Conservation (phyloP, 2,888 invertebrate genomes). For the Meteorus cinctellus region DNA sequence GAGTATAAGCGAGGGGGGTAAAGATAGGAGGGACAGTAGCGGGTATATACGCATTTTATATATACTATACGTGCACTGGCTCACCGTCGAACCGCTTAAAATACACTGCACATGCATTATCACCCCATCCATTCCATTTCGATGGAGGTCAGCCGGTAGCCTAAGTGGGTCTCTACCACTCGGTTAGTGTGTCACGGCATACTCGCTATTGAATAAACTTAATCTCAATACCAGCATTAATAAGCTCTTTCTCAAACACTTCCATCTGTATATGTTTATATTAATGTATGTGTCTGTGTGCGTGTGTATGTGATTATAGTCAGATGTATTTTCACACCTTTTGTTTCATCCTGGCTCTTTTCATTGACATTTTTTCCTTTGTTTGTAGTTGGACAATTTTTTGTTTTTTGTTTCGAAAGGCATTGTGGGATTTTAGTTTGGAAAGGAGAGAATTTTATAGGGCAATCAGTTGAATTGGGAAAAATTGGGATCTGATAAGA, state of each 20-base stretch:
- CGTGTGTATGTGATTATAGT: conserved; percentile 20
- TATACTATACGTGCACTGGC: conserved; percentile 37
- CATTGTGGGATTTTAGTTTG: too few relatives aligned
- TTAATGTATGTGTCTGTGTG: not conserved
- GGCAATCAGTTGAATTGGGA: too few relatives aligned
- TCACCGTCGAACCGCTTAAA: conserved; percentile 47
- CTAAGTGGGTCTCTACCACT: conserved; percentile 74
- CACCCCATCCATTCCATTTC: conserved; percentile 71
- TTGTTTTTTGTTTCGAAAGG: too few relatives aligned
- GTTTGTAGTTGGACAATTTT: too few relatives aligned
- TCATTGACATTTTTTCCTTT: too few relatives aligned
- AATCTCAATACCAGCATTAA: conserved; percentile 67
- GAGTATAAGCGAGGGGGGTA: conserved; percentile 8
- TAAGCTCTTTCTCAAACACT: conserved; percentile 52
- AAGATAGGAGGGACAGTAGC: not conserved
- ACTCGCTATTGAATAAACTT: conserved; percentile 67
- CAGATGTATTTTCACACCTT: too few relatives aligned
- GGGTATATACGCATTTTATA: conserved; percentile 34
- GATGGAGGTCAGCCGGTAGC: conserved; percentile 72
- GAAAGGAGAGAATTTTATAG: too few relatives aligned
- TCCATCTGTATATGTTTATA: not conserved
- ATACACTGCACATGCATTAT: conserved; percentile 57
- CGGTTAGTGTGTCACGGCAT: conserved; percentile 74
- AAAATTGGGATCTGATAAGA: too few relatives aligned
- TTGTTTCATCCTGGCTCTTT: too few relatives aligned